Base-by-base conservation (phyloP, 2,113 vertebrate genomes). In the Anarhynchus alexandrinus region DNA sequence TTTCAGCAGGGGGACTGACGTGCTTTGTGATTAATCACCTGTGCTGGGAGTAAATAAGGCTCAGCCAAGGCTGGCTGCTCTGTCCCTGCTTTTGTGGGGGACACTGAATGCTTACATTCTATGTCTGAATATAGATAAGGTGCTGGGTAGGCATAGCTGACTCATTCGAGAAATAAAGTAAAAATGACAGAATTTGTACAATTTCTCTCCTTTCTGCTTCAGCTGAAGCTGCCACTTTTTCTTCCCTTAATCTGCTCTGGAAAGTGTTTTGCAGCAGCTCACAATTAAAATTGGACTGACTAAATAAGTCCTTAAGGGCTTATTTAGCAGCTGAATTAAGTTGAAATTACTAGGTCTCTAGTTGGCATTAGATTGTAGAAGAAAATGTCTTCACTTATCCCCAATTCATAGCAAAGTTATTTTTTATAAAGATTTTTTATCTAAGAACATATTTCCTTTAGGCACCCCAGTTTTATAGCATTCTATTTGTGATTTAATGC, bases 1-100 rank as follows among this genome's bases (percentile, higher is more conserved):
- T 96, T 96, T 97, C 94, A 85, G 88, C 73, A 14, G 78, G 29
- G 49, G 55, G 69, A 82, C 86, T 94, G 97, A 87, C 27, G 47
- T 42, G 7, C 12, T 77, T 52, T 42, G 71, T 97, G 97, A 97
- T 98, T 95, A 93, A 98, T 98, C 97, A 98, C 98, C 98, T 98
- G 97, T 62, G 66, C 93, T 86, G 91, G 86, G 92, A 96, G 83
- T 40, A 89, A 93, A 66, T 49, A 26, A 49, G 45, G 59, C 91
- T 86, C 79, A 84, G 95, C 94, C 93, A 76, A 90, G 81, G 67
- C 93, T 92, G 61, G 49, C 67, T 88, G 71, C 64, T 62, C 38
- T 70, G 7, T 86, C 80, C 55, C 85, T 5, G 6, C 34, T 22
- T 80, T 77, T 23, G 23, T 64, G 34, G 4, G 27, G 62, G 79